Evolutionary conservation across 2,888 invertebrate species (phyloP), one percentile per base, ranked within the genome.

Genomic region (Zelleria hepariella): DNA sequence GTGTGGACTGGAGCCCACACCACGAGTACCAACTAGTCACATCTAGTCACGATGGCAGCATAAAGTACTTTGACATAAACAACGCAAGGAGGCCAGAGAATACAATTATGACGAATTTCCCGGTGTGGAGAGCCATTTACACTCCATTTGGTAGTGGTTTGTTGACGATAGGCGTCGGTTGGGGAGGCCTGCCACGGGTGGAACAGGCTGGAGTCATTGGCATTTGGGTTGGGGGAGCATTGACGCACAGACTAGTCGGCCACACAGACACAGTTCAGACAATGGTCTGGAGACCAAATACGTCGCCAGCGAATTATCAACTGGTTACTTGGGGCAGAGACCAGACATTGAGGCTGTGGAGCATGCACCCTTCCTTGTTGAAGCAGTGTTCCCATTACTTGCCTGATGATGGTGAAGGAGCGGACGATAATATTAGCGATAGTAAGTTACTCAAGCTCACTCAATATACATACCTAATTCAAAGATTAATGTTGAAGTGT

Each of bases 291-390:
- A 91, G 96, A 58, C 94, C 94, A 63, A 92, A 93, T 71, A 74
- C 86, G 76, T 91, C 91, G 62, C 90, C 90, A 53, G 86, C 89
- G 18, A 95, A 95, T 72, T 94, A 93, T 72, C 96, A 98, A 76
- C 86, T 98, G 54, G 94, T 98, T 0, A 98, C 98, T 1, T 98
- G 98, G 98, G 97, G 97, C 0, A 93, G 96, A 73, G 98, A 98
- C 88, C 97, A 98, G 74, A 96, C 94, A 15, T 88, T 98, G 48
- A 91, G 98, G 58, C 93, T 98, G 23, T 98, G 98, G 96, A 93
- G 94, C 71, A 95, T 98, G 72, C 96, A 96, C 75, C 93, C 95
- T 49, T 93, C 94, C 62, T 86, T 98, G 63, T 92, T 96, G 67
- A 96, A 96, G 84, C 86, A 95, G 71, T 96, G 96, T 75, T 90